Base-by-base conservation (phyloP, 2,888 invertebrate species). In the Atethmia centrago region DNA sequence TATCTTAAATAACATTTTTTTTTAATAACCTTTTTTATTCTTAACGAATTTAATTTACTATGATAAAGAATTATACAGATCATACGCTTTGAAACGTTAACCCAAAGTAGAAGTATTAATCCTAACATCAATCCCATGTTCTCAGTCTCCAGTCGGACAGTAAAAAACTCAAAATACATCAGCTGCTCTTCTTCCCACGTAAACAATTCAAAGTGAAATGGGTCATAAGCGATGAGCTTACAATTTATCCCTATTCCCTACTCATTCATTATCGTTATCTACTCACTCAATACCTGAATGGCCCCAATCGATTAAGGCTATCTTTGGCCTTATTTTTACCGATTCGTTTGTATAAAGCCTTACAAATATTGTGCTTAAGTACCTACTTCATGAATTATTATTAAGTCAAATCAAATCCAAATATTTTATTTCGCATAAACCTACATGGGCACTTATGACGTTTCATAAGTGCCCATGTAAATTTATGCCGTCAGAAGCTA, bases 141-240 rank as follows among this genome's bases (percentile, higher is more conserved):
- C 19, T 8, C 21, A 47, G 28, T 58, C 45, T 51, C 56, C 14
- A 66, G 5, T 21, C 21, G 25, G 3, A 28, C 21, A 47, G 28
- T 25, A 28, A 77, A 77, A 70, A 65, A 71, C 49, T 16, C 21
- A 64, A 36, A 79, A 59, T 42, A 5, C n/a, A 59, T 55, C 81
- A 82, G 68, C 58, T 82, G 83, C 7, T 40, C 4, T 2, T 53
- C 12, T 71, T 81, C 83, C 40, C 81, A 82, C 58, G 79, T 65
- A 53, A 82, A 56, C 56, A 51, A 45, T 31, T 53, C 31, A 36
- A 61, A 71, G 49, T 53, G n/a, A 79, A 82, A 79, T 71, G 71
- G 62, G 58, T 56, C 25, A 53, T 16, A 65, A 71, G 8, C 40
- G 69, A 78, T 51, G 55, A 78, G 71, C 61, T 68, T 69, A 40